A percentile compares a stretch with the other conserved stretches of the same genome.
Conservation (phyloP, 2,113 vertebrate genomes). For the Lichenostomus cassidix region DNA sequence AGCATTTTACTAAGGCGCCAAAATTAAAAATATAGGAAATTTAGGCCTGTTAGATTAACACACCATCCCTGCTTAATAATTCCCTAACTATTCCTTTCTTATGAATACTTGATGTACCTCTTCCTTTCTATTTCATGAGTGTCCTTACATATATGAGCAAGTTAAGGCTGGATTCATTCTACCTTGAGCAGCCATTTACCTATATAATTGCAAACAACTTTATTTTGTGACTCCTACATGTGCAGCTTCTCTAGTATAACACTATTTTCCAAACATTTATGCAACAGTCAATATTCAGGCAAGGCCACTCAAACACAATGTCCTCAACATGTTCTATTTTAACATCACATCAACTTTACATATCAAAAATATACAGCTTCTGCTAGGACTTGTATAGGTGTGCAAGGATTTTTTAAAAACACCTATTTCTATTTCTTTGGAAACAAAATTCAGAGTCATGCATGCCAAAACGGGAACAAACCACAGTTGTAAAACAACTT, state of each 20-base stretch:
- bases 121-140: fast-evolving
- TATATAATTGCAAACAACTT: background rate
- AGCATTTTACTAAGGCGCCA: background rate
- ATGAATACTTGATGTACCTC: background rate
- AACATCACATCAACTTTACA: background rate
- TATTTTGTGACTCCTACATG: background rate
- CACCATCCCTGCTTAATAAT: background rate
- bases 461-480: background rate
- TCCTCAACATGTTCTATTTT: background rate
- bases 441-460: background rate
- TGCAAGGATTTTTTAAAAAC: background rate
- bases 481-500: background rate
- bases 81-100: background rate
- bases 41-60: background rate
- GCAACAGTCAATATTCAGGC: background rate
- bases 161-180: background rate
- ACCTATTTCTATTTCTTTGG: background rate
- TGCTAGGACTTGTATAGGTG: background rate
- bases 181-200: background rate
- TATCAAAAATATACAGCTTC: background rate
- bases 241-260: background rate
- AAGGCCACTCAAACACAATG: background rate
- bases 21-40: background rate
- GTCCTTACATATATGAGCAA: background rate
- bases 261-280: background rate